A percentile compares a stretch with the other conserved stretches of the same genome.
These are phyloP conservation scores for Lomographa bimaculata DNA, from an alignment of 2,888 invertebrate species.

Conservation along the genomic window DNA sequence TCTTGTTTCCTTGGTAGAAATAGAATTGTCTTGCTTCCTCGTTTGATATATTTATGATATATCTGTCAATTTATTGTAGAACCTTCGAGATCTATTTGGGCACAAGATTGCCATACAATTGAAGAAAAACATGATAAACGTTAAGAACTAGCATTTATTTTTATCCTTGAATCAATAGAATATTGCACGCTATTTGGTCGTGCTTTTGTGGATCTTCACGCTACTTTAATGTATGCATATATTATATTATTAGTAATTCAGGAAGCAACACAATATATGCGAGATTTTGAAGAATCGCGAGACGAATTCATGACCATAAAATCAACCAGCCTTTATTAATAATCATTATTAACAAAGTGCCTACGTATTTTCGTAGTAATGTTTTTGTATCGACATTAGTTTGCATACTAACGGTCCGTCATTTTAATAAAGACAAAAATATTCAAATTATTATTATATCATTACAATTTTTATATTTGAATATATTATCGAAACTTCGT, in stretches of 20 bases:
- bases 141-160: too few species aligned
- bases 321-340: constrained; percentile 6
- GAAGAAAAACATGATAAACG: too few species aligned
- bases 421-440: too few species aligned
- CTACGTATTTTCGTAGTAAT: too few species aligned
- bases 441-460: too few species aligned
- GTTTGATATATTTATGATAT: constrained; percentile 11
- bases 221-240: constrained; percentile 20
- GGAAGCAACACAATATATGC: constrained; percentile 33
- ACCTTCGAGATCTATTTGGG: constrained; percentile 3
- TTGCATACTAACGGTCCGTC: too few species aligned
- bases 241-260: constrained; percentile 24
- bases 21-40: constrained; percentile 13
- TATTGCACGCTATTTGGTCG: constrained; percentile 13
- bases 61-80: not conserved
- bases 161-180: constrained; percentile 15
- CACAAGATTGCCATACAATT: too few species aligned
- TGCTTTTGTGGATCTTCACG: constrained; percentile 15
- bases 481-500: constrained; percentile 26
- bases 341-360: constrained; percentile 17
- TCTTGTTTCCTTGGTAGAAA: constrained; percentile 12
- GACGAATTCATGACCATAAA: constrained; percentile 23
- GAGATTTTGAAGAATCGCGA: constrained; percentile 19
- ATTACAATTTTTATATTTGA: not conserved
- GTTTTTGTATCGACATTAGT: too few species aligned